phyloP scores from a whole-genome alignment of 2,888 invertebrate genomes.

The Pollenia amentaria region DNA sequence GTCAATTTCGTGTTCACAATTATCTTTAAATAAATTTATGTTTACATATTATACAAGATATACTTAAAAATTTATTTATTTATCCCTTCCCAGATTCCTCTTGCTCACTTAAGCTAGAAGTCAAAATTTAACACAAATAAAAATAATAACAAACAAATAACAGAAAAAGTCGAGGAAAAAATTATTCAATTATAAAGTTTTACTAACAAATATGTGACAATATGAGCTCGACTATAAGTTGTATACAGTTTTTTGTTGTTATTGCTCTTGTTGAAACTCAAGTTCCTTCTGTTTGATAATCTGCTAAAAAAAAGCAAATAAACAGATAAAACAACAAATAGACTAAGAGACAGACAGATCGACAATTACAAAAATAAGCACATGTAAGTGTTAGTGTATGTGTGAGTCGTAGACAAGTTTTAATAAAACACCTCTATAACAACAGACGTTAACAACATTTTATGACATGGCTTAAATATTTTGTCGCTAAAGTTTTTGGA shows the following conservation, averaged over 20 bases:
- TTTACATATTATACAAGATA: no score
- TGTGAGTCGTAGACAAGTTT: neutral
- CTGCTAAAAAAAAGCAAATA: conserved; percentile 24
- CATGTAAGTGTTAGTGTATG: neutral
- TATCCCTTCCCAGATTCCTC: neutral
- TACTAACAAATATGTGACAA: conserved; percentile 73
- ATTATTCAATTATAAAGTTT: conserved; percentile 72
- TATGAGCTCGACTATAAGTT: conserved; percentile 61
- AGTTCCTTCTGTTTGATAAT: conserved; percentile 20
- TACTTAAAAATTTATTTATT: neutral
- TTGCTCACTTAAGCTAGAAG: conserved; percentile 21
- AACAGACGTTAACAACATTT: conserved; percentile 47
- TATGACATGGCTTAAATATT: conserved; percentile 66
- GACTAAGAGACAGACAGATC: conserved; percentile 3
- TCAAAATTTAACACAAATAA: conserved; percentile 26
- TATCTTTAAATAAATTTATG: no score
- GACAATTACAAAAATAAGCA: neutral
- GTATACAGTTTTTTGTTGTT: conserved; percentile 33
- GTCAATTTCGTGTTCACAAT: no score
- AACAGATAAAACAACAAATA: conserved; percentile 22
- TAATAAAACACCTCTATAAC: conserved; percentile 35
- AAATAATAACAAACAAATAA: conserved; percentile 5
- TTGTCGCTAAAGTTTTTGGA: conserved; percentile 69
- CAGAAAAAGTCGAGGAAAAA: conserved; percentile 22
- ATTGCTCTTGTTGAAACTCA: conserved; percentile 12